Percentiles rank a stretch among this genome's conserved stretches.
Evolutionary conservation across 2,888 invertebrate genomes (phyloP).

Genomic region (Ennomos fuscantarius): DNA sequence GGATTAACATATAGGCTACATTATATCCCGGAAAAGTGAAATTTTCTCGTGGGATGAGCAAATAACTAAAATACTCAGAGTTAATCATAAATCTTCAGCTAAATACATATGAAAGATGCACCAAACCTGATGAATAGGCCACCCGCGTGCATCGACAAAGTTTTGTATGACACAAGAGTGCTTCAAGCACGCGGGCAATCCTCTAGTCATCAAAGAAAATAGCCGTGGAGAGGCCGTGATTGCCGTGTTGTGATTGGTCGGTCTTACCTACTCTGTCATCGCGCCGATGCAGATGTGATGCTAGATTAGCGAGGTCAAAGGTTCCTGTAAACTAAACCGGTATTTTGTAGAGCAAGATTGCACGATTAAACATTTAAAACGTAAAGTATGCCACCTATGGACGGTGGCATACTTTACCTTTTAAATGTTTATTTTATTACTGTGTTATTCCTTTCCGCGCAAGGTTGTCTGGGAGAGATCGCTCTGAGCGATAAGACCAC

Average conservation of each 20-base stretch:
- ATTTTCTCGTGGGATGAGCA: too few species aligned
- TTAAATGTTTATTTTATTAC: too few species aligned
- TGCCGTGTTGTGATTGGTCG: constrained; percentile 64
- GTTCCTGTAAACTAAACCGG: constrained; percentile 34
- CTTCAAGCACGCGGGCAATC: constrained; percentile 50
- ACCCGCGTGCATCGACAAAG: constrained; percentile 55
- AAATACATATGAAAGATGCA: neutral
- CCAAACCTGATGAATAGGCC: constrained; percentile 45
- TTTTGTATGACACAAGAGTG: neutral
- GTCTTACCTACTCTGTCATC: constrained; percentile 61
- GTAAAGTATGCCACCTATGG: too few species aligned
- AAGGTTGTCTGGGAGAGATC: too few species aligned
- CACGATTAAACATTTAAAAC: too few species aligned
- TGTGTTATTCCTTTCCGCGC: too few species aligned
- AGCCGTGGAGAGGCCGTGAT: constrained; percentile 71
- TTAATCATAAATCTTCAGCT: neutral
- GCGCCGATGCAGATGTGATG: constrained; percentile 45
- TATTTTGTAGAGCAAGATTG: constrained; percentile 1
- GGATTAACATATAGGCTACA: too few species aligned
- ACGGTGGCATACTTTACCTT: too few species aligned
- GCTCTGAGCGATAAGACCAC: too few species aligned
- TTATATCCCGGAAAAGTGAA: too few species aligned
- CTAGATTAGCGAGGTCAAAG: constrained; percentile 60
- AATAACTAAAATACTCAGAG: too few species aligned
- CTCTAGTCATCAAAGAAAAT: constrained; percentile 73